Conservation (phyloP, 2,888 invertebrate genomes). For the Plebejus argus region DNA sequence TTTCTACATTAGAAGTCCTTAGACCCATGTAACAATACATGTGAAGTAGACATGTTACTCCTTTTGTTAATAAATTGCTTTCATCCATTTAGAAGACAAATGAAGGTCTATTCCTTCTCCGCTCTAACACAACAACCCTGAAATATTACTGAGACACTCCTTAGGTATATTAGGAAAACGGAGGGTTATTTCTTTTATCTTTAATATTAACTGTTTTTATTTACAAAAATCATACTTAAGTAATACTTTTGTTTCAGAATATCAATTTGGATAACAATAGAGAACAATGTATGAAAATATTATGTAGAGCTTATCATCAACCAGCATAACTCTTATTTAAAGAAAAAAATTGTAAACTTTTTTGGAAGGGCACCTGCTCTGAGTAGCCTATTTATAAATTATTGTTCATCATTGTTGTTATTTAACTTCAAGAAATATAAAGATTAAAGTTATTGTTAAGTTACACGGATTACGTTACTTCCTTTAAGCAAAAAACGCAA, state of each 20-base stretch:
- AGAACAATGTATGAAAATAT: too few species aligned
- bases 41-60: neutral
- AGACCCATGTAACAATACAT: neutral
- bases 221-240: too few species aligned
- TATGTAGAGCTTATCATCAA: too few species aligned
- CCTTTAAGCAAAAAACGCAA: neutral
- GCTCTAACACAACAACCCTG: conserved; percentile 2
- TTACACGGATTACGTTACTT: neutral
- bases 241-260: too few species aligned
- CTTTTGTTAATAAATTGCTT: conserved; percentile 11
- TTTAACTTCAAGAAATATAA: neutral
- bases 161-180: neutral
- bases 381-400: too few species aligned
- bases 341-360: too few species aligned
- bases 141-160: neutral
- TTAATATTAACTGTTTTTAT: too few species aligned
- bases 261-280: too few species aligned
- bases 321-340: too few species aligned
- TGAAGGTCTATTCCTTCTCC: neutral
- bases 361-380: too few species aligned
- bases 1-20: neutral
- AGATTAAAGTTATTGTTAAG: too few species aligned
- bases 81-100: neutral
- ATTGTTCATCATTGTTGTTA: too few species aligned
- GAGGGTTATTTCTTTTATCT: neutral